These are phyloP conservation scores for Microhierax caerulescens DNA, from an alignment of 2,797 vertebrate species.

Conservation along the genomic window DNA sequence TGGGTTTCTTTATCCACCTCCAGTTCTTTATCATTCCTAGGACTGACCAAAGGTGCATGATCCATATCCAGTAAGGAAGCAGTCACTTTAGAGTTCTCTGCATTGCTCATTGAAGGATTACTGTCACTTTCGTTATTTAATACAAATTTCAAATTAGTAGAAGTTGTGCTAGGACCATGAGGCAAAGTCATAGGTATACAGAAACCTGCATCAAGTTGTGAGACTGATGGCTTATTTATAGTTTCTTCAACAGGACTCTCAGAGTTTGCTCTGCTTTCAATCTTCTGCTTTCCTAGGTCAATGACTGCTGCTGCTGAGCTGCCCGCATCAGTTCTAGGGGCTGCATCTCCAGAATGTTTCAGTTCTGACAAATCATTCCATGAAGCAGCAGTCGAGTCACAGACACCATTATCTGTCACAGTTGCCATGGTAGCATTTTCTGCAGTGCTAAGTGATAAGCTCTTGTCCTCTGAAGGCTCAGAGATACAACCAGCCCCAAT, in stretches of 20 bases:
- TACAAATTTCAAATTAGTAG: not conserved
- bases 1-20: conserved; percentile 45
- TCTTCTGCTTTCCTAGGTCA: not conserved
- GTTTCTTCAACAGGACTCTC: not conserved
- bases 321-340: not conserved
- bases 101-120: conserved; percentile 26
- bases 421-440: not conserved
- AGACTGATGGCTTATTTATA: not conserved
- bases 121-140: conserved; percentile 15
- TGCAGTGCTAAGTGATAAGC: not conserved
- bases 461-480: not conserved
- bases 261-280: no score
- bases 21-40: conserved; percentile 43
- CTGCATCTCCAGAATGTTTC: not conserved
- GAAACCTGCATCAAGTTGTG: not conserved
- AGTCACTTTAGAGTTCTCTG: conserved; percentile 1
- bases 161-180: not conserved
- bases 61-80: not conserved
- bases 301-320: not conserved
- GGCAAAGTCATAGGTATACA: not conserved
- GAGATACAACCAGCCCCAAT: not conserved
- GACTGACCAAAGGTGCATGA: not conserved
- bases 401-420: not conserved
- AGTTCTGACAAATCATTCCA: not conserved
- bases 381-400: not conserved